Base-by-base conservation (phyloP, 2,113 vertebrate genomes). In the Psammodynastes pulverulentus region DNA sequence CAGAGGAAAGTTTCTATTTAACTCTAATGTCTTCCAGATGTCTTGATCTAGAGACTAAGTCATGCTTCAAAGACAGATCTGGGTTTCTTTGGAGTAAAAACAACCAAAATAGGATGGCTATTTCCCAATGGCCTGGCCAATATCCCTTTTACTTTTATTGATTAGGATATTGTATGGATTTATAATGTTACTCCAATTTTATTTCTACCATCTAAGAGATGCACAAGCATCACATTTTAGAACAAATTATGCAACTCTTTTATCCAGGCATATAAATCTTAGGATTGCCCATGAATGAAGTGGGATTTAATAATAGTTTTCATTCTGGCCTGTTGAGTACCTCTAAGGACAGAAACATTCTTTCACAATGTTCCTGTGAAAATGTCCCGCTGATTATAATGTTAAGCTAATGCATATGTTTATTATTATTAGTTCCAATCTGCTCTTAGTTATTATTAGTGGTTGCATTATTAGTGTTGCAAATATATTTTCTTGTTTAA, bases 401-500 rank as follows among this genome's bases (percentile, higher is more conserved):
- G 52, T 85, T 92, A 86, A 62, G 72, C 48, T 92, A 92, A 92
- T 89, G 88, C 53, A 86, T 92, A 89, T 89, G 79, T 89, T 92
- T 92, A 92, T 89, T 84, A n/a, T 56, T 92, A 92, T 92, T 89
- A 62, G n/a, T 89, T 89, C 53, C n/a, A 58, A 85, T 85, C 88
- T 86, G 87, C 88, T 85, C 89, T 92, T 43, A 58, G 89, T 92
- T 89, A 92, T 85, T 58, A 89, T 62, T 88, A 51, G 72, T 85
- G 21, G 48, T 58, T 84, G 29, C 45, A 86, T 85, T 92, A 89
- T 92, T 85, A 84, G 91, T 58, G 46, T 84, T 92, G 58, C 53
- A 39, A 19, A 53, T 86, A 43, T 24, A 13, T 45, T 58, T 85
- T n/a, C 43, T 92, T 92, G 88, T 45, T 48, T 92, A 92, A 92